Evolutionary conservation across 2,113 vertebrate genomes (phyloP).

Genomic region (Hucho hucho): DNA sequence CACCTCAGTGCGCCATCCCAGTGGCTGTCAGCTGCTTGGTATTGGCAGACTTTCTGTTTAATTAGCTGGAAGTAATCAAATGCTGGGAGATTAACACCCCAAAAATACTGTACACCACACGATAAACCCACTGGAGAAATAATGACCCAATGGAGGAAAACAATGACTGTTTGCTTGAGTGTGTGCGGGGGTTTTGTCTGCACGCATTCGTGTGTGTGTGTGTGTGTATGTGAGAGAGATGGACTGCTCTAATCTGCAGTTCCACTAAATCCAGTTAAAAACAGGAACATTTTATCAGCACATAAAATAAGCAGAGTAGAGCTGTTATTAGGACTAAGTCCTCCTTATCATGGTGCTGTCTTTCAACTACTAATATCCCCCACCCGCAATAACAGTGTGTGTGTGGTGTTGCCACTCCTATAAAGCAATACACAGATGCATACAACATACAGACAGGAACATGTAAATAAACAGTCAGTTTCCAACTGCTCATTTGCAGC

Average conservation of each 20-base stretch:
- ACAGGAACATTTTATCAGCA: constrained; percentile 62
- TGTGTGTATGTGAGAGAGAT: constrained; percentile 9
- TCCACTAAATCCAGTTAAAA: constrained; percentile 37
- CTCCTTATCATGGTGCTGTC: constrained; percentile 39
- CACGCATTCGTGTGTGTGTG: too few relatives aligned
- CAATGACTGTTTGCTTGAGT: constrained; percentile 56
- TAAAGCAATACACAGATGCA: not conserved
- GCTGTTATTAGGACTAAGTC: constrained; percentile 65
- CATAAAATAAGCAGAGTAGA: constrained; percentile 45
- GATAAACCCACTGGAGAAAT: constrained; percentile 64
- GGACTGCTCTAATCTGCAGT: constrained; percentile 8
- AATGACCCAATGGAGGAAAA: constrained; percentile 46
- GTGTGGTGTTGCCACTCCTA: not conserved
- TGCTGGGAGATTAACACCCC: constrained; percentile 58
- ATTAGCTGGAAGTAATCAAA: constrained; percentile 61
- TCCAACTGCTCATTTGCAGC: not conserved
- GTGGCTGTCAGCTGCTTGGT: constrained; percentile 64
- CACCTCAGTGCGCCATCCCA: constrained; percentile 10
- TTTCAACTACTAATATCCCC: too few relatives aligned
- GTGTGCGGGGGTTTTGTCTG: not conserved
- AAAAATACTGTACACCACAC: constrained; percentile 55
- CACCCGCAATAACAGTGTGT: not conserved
- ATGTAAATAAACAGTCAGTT: not conserved
- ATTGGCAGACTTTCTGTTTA: constrained; percentile 60
- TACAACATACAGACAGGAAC: constrained; percentile 1